phyloP scores from a whole-genome alignment of 2,888 invertebrate genomes.

The Rhopalosiphum nymphaeae region DNA sequence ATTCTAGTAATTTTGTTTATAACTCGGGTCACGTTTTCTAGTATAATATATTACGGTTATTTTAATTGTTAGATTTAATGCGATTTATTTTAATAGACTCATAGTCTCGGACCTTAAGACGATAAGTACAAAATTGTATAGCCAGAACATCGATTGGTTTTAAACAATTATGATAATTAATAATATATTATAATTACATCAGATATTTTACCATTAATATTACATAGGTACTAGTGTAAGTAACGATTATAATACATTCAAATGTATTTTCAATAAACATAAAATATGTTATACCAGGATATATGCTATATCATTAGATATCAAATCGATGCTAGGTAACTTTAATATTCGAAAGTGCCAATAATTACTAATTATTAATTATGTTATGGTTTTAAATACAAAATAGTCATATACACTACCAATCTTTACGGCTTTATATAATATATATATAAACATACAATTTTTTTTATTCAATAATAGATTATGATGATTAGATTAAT shows the following conservation, averaged over 20 bases:
- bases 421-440: not conserved
- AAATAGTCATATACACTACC: not conserved
- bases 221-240: not conserved
- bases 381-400: not conserved
- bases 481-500: too few species aligned
- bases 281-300: not conserved
- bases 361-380: not conserved
- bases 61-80: conserved; percentile 1
- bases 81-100: conserved; percentile 1
- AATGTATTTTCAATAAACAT: not conserved
- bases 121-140: not conserved
- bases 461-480: too few species aligned
- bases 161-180: not conserved
- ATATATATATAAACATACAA: too few species aligned
- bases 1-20: not conserved
- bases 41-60: conserved; percentile 13
- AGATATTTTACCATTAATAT: not conserved
- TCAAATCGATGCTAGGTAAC: not conserved
- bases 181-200: not conserved
- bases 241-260: not conserved
- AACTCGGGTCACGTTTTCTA: conserved; percentile 36
- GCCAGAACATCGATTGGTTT: not conserved
- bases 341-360: not conserved
- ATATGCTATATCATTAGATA: not conserved
- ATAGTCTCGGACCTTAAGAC: not conserved